Evolutionary conservation across 2,113 vertebrate genomes (phyloP).

Genomic region (Mobula birostris): DNA sequence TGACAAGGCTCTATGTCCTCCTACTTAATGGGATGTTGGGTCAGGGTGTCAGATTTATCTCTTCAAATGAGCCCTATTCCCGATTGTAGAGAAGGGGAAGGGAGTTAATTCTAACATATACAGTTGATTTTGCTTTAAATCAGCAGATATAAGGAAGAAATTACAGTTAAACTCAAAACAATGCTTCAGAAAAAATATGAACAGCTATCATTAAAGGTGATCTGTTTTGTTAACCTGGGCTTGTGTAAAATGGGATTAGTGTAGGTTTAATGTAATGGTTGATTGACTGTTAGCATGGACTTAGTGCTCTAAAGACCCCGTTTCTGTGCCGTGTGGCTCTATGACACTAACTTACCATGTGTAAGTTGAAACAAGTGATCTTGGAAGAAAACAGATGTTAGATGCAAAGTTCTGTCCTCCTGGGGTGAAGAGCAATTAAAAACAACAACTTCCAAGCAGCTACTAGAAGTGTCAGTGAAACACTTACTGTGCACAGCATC

Average conservation of each 20-base stretch:
- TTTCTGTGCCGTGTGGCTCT: too few species aligned
- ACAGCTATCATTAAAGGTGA: not conserved
- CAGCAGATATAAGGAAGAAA: not conserved
- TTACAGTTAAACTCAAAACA: not conserved
- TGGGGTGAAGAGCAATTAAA: slow-evolving; percentile 21
- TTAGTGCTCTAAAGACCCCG: too few species aligned
- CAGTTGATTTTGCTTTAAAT: not conserved
- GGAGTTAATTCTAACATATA: not conserved
- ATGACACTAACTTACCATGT: not conserved
- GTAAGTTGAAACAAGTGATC: not conserved
- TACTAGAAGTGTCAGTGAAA: not conserved
- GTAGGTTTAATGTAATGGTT: too few species aligned
- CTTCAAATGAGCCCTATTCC: not conserved
- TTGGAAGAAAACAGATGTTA: slow-evolving; percentile 7
- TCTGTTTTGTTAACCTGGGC: not conserved
- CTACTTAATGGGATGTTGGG: not conserved
- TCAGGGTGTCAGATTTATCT: not conserved
- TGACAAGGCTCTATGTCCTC: not conserved
- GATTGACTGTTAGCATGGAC: too few species aligned
- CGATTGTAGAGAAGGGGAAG: not conserved
- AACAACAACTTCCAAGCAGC: not conserved
- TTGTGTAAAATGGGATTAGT: too few species aligned
- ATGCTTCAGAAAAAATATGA: not conserved
- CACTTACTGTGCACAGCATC: slow-evolving; percentile 21
- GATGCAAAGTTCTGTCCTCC: not conserved